Percentiles rank a stretch among this genome's conserved stretches.
These are phyloP conservation scores for Acronicta psi DNA, from an alignment of 2,888 invertebrate species.

Conservation along the genomic window DNA sequence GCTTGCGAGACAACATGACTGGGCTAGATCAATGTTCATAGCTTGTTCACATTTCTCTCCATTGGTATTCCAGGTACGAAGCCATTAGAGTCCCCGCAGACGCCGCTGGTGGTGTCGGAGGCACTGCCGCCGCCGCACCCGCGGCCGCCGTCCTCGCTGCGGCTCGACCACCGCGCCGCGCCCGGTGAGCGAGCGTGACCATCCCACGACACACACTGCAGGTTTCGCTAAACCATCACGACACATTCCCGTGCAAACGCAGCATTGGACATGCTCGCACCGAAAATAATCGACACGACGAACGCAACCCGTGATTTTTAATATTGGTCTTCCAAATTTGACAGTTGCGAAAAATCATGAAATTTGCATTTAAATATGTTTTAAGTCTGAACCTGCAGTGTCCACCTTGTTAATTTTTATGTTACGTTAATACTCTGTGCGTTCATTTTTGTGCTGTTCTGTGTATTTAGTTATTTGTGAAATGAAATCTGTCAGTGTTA, in stretches of 20 bases:
- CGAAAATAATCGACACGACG: constrained; percentile 55
- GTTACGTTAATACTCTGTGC: constrained; percentile 79
- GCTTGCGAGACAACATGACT: no score
- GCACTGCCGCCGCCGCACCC: constrained; percentile 83
- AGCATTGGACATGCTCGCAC: constrained; percentile 49
- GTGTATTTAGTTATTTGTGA: constrained; percentile 78
- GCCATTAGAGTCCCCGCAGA: constrained; percentile 95
- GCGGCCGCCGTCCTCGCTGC: constrained; percentile 84
- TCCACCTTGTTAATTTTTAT: constrained; percentile 68
- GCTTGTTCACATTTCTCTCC: no score
- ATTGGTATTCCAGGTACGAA: constrained; percentile 87
- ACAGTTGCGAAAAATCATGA: constrained; percentile 58
- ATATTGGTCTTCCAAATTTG: constrained; percentile 45
- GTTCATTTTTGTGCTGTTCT: constrained; percentile 84
- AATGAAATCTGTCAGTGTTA: constrained; percentile 65
- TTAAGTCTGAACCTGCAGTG: constrained; percentile 81
- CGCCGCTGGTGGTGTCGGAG: constrained; percentile 91
- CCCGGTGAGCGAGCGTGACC: constrained; percentile 89
- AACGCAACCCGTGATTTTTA: constrained; percentile 56
- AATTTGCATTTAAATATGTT: constrained; percentile 79
- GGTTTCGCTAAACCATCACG: constrained; percentile 70
- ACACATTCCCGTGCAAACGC: constrained; percentile 74
- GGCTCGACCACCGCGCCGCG: constrained; percentile 88
- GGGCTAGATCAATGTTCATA: no score
- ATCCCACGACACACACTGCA: constrained; percentile 77